Base-by-base conservation (phyloP, 2,797 vertebrate genomes). In the Alca torda region DNA sequence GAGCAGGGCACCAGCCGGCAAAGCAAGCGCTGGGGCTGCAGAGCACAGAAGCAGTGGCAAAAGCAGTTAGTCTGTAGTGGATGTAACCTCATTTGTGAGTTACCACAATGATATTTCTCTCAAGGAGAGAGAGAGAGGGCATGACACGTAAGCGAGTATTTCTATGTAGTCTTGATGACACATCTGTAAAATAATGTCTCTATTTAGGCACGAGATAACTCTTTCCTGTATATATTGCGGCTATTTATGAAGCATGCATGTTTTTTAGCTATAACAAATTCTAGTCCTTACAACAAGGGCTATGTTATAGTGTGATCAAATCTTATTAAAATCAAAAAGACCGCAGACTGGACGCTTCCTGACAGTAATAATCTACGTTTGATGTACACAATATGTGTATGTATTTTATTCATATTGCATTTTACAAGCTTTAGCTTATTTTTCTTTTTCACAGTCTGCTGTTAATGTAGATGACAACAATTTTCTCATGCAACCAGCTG, bases 381-480 rank as follows among this genome's bases (percentile, higher is more conserved):
- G 69, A 16, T 9, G 6, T 24, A 9, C 56, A 30, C 45, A 11
- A 1, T 35, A 31, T 0, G 0, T 50, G 30, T 15, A 2, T 19
- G 31, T 33, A 13, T 88, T 77, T 69, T 67, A 30, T 60, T 50
- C 0, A 0, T 14, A 17, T 20, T 46, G 39, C 28, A 6, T 56
- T 75, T 76, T 72, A 63, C 59, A 65, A 53, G 4, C 54, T 68
- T 17, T 6, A 46, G 24, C 15, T 70, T 4, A 35, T 65, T 51
- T 69, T 19, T 43, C 43, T 33, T 31, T 84, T 67, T n/a, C 41
- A 19, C 50, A 39, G 4, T 17, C 54, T 60, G 41, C 78, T 43
- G 35, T 57, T 63, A 11, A 68, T 56, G 64, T 57, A 45, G 20
- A 19, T 79, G 68, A 45, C 28, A 41, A 21, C 33, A 35, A 13